Evolutionary conservation across 2,888 invertebrate genomes (phyloP).

Genomic region (Prenolepis imparis): DNA sequence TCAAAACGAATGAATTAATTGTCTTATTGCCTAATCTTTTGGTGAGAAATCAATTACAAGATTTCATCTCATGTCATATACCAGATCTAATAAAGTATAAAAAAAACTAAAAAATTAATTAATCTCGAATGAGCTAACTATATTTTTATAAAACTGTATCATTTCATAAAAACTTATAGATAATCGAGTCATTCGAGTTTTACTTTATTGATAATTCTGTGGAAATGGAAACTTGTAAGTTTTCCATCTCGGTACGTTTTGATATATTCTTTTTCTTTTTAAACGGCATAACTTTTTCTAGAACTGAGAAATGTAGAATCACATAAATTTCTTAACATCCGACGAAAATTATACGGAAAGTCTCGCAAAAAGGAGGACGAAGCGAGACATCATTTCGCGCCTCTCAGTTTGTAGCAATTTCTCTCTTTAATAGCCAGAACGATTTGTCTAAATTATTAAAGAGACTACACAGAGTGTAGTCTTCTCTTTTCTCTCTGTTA

Average conservation of each 20-base stretch:
- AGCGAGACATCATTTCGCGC: neutral
- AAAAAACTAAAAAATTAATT: neutral
- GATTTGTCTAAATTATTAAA: slow-evolving; percentile 1
- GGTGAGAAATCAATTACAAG: neutral
- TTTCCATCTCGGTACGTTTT: neutral
- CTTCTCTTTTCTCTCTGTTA: neutral
- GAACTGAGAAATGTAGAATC: neutral
- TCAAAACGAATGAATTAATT: neutral
- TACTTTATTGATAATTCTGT: neutral
- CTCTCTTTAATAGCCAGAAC: neutral
- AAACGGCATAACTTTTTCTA: neutral
- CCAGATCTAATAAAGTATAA: neutral
- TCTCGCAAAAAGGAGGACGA: neutral
- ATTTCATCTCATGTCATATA: neutral
- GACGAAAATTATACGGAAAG: neutral
- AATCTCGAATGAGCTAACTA: neutral
- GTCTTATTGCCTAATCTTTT: neutral
- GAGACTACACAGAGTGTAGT: neutral
- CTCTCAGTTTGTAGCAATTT: neutral
- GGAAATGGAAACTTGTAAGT: neutral
- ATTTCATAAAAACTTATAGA: neutral
- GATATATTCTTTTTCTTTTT: neutral
- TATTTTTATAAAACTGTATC: neutral
- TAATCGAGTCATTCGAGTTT: neutral
- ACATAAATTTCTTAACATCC: neutral